Evolutionary conservation across 2,113 vertebrate species (phyloP).

Genomic region (Cranoglanis bouderius): DNA sequence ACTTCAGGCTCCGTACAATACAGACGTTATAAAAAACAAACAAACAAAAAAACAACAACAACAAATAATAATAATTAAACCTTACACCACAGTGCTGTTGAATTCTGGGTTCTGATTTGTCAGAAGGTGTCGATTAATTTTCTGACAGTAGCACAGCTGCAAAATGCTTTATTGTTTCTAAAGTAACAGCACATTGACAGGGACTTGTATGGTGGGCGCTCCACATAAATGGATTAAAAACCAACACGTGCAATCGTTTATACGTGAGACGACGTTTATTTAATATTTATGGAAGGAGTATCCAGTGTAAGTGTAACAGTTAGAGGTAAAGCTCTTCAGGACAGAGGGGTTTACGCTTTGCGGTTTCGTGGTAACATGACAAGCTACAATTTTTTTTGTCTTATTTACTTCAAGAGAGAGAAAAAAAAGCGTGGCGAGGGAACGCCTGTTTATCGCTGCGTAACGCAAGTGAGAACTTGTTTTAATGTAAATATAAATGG

Average conservation of each 20-base stretch:
- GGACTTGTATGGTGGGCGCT: too few species aligned
- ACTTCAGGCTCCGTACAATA: background rate
- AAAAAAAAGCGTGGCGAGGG: background rate
- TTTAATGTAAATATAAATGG: background rate
- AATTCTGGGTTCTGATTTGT: background rate
- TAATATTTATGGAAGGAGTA: too few species aligned
- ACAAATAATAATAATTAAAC: background rate
- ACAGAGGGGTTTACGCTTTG: too few species aligned
- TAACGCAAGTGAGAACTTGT: background rate
- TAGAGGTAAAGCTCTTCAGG: too few species aligned
- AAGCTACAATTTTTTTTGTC: background rate
- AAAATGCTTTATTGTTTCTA: background rate
- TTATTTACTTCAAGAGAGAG: background rate
- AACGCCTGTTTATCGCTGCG: background rate
- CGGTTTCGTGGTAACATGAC: too few species aligned
- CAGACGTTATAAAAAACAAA: background rate
- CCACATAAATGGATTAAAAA: too few species aligned
- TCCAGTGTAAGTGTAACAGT: too few species aligned
- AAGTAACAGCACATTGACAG: background rate
- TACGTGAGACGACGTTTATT: too few species aligned
- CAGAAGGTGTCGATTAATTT: background rate
- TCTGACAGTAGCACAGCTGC: background rate
- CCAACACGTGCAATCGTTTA: too few species aligned
- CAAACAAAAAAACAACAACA: too few species aligned
- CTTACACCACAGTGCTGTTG: background rate